Evolutionary conservation across 1,140 invertebrate species (phyloP).

Genomic region (Lordiphosa mommai): DNA sequence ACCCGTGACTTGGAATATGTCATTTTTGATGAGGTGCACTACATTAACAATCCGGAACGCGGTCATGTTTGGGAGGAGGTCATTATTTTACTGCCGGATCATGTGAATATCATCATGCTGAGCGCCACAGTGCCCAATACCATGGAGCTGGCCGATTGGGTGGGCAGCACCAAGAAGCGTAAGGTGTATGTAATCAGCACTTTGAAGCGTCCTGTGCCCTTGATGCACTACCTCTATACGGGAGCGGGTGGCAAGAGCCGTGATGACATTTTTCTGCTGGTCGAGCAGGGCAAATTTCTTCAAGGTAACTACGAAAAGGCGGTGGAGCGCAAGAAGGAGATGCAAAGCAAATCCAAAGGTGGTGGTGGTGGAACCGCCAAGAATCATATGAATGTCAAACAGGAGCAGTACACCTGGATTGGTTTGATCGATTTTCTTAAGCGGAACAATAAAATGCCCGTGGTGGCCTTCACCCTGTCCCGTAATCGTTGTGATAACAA

Average conservation of each 20-base stretch:
- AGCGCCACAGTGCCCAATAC: constrained; percentile 99
- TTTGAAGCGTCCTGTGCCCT: constrained; percentile 94
- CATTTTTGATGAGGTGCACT: constrained; percentile 99
- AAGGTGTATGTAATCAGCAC: constrained; percentile 98
- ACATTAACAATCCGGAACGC: constrained; percentile 98
- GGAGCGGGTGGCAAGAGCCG: constrained; percentile 89
- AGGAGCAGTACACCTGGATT: constrained; percentile 93
- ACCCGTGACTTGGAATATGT: constrained; percentile 98
- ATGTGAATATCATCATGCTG: constrained; percentile 97
- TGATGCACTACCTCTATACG: constrained; percentile 96
- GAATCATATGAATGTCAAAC: constrained; percentile 79
- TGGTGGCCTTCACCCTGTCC: constrained; percentile 96
- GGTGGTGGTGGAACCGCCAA: constrained; percentile 15
- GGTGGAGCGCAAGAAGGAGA: constrained; percentile 84
- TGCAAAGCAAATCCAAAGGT: constrained; percentile 58
- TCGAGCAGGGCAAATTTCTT: constrained; percentile 88
- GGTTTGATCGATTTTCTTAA: constrained; percentile 90
- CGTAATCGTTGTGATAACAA: constrained; percentile 91
- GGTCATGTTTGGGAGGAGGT: constrained; percentile 99
- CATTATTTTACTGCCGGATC: constrained; percentile 95
- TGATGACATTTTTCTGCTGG: constrained; percentile 91
- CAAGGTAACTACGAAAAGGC: constrained; percentile 86
- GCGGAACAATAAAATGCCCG: constrained; percentile 91
- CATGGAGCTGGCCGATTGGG: constrained; percentile 98
- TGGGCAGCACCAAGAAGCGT: constrained; percentile 94